Base-by-base conservation (phyloP, 2,113 vertebrate genomes). In the Sinocyclocheilus anophthalmus region DNA sequence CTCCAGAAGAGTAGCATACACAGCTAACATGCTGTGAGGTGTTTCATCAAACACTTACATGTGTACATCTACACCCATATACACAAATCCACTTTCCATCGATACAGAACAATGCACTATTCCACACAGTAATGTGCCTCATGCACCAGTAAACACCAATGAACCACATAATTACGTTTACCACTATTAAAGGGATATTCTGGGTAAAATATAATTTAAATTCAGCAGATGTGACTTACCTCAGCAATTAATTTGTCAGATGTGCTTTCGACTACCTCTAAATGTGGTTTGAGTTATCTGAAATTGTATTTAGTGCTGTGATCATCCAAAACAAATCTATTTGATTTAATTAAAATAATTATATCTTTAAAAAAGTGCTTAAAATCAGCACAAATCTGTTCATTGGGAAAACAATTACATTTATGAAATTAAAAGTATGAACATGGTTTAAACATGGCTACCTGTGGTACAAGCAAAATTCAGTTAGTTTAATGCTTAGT, bases 1-100 rank as follows among this genome's bases (percentile, higher is more conserved):
- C 55, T 86, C 76, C 87, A 88, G 59, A 39, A 72, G 61, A 72
- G 45, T 3, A 70, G 70, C 39, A 48, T 67, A 82, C 75, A 70
- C 75, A 79, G 26, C 33, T 39, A 82, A 53, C 13, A 30, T 26
- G 61, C 20, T 67, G 63, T 50, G 39, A 65, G 6, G 39, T 7
- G 16, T n/a, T n/a, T 12, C 13, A 53, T 78, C 55, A 76, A 45
- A 76, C 72, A 69, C 55, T 72, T 42, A 50, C 39, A 37, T 20
- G 20, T 22, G 30, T 53, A 65, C 3, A 45, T 26, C 53, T 57
- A 85, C 14, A 57, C 42, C 3, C 3, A 3, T 48, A 8, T n/a
- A 75, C 42, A 48, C 42, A 26, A 67, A 59, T n/a, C 0, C 69
- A 72, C 69, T 20, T 18, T 75, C 37, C 22, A 48, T 48, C 10